Base-by-base conservation (phyloP, 2,113 vertebrate species). In the Zingel zingel region DNA sequence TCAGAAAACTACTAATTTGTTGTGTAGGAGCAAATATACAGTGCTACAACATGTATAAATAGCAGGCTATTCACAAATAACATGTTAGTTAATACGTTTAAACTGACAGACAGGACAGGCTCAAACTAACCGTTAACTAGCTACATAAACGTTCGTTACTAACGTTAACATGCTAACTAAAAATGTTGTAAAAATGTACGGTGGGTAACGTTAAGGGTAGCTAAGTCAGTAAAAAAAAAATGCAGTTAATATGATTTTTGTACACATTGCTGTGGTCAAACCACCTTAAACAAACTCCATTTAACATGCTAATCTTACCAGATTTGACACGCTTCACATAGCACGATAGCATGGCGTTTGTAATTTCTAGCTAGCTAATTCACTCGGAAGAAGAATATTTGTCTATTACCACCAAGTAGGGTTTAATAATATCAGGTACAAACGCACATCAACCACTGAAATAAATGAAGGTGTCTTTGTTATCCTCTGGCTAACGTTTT, bases 281-380 rank as follows among this genome's bases (percentile, higher is more conserved):
- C 11, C 9, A 2, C 3, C 11, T 8, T 2, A 25, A 67, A 74
- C 30, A 57, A 61, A 76, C 6, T 3, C 6, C 5, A 16, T 3
- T 12, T 0, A 5, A 4, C 2, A 12, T 25, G 30, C 21, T 39
- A 21, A 13, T 66, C 87, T 92, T 88, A 95, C 95, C 93, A 56
- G 88, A 88, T 61, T 91, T 94, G 0, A 94, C 91, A 18, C 94
- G 93, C 27, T 94, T 94, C 50, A 93, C 80, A 15, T 93, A 95
- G 19, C 53, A 68, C 15, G 89, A 84, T 1, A 95, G 50, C 91
- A 94, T 94, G 43, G 30, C 54, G 74, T 16, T 51, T 2, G 14
- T 14, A 0, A 47, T 13, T 43, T 50, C 3, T n/a, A 11, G 39
- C 3, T n/a, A 11, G 39, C 39, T 11, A 56, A 58, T 45, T 23